phyloP scores from a whole-genome alignment of 2,797 vertebrate genomes.

The Nyctibius grandis region DNA sequence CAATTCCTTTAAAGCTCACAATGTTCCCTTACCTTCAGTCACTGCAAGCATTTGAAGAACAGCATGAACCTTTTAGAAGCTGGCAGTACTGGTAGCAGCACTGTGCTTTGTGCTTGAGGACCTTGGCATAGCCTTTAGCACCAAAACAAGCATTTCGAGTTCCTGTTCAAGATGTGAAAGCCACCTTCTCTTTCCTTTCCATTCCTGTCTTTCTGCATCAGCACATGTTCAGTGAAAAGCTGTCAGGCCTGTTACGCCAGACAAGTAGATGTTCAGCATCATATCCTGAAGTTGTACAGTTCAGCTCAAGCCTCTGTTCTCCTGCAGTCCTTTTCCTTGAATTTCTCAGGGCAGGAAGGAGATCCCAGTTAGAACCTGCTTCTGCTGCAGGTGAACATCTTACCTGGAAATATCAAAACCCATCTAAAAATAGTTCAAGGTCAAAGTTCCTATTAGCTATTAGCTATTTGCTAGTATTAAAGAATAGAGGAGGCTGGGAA shows the following conservation, averaged over 20 bases:
- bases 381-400: not conserved
- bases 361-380: not conserved
- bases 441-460: not conserved
- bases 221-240: not conserved
- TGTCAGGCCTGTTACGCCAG: not conserved
- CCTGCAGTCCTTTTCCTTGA: not conserved
- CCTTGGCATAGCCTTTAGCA: not conserved
- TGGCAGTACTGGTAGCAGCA: not conserved
- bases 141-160: not conserved
- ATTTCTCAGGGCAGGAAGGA: not conserved
- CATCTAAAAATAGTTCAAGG: not conserved
- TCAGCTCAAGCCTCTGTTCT: not conserved
- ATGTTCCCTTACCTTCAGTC: not conserved
- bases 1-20: not conserved
- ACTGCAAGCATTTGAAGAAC: not conserved
- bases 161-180: not conserved
- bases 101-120: not conserved
- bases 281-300: not conserved
- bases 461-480: not conserved
- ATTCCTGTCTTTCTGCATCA: not conserved
- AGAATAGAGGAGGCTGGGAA: not conserved
- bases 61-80: not conserved
- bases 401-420: not conserved
- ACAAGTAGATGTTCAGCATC: not conserved
- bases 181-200: not conserved